Conservation (phyloP, 2,888 invertebrate genomes). For the Merodon equestris region DNA sequence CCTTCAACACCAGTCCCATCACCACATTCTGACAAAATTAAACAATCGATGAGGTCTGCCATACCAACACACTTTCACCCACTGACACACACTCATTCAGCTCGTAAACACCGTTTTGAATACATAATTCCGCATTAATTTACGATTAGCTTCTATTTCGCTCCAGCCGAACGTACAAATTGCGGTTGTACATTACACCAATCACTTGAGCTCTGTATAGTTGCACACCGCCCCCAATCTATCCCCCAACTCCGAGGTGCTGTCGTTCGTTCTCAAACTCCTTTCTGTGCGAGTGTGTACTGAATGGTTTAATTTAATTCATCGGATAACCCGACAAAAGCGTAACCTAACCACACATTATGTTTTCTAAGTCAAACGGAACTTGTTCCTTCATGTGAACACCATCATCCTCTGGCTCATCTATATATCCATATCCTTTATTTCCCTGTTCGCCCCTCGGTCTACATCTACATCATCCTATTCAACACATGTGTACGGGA, state of each 20-base stretch:
- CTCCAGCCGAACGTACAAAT: slow-evolving; percentile 62
- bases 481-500: slow-evolving; percentile 37
- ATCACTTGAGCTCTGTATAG: slow-evolving; percentile 42
- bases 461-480: not conserved
- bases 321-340: slow-evolving; percentile 64
- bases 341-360: slow-evolving; percentile 69
- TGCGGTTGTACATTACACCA: slow-evolving; percentile 62
- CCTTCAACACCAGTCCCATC: not conserved
- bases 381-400: slow-evolving; percentile 66
- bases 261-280: not conserved
- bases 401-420: slow-evolving; percentile 37
- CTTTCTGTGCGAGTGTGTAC: slow-evolving; percentile 3
- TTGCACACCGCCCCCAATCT: slow-evolving; percentile 1
- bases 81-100: slow-evolving; percentile 17
- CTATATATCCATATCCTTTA: slow-evolving; percentile 15
- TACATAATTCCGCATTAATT: slow-evolving; percentile 66
- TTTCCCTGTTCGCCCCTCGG: not conserved
- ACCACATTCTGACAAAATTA: slow-evolving; percentile 33
- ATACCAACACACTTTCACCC: slow-evolving; percentile 9
- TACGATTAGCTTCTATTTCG: slow-evolving; percentile 65
- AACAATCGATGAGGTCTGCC: slow-evolving; percentile 45
- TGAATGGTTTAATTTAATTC: slow-evolving; percentile 65
- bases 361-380: slow-evolving; percentile 67
- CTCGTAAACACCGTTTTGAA: slow-evolving; percentile 57
- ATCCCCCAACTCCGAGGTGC: not conserved